Evolutionary conservation across 2,888 invertebrate genomes (phyloP).

Genomic region (Sepioteuthis lessoniana): DNA sequence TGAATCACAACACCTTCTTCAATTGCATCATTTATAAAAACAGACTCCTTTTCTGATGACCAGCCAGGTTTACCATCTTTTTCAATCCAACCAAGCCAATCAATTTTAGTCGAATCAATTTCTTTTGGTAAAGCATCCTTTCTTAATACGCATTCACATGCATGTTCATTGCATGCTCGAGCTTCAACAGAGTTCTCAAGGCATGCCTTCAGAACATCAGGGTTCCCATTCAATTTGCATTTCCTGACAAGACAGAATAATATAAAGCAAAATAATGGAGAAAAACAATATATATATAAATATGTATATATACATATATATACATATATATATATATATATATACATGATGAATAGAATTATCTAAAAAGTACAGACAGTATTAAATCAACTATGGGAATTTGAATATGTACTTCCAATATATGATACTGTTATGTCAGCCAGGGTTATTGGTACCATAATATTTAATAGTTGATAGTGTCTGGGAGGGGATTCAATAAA

Average conservation of each 20-base stretch:
- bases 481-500: no score
- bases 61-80: conserved; percentile 52
- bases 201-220: not conserved
- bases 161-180: not conserved
- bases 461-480: no score
- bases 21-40: conserved; percentile 51
- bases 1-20: conserved; percentile 51
- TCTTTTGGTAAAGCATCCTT: not conserved
- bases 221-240: not conserved
- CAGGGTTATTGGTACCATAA: no score
- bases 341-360: no score
- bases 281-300: not conserved
- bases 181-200: not conserved
- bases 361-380: no score
- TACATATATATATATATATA: no score
- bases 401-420: not conserved
- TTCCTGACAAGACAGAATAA: not conserved
- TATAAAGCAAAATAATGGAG: not conserved
- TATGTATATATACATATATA: not conserved
- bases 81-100: conserved; percentile 52
- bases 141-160: not conserved
- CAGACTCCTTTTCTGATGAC: conserved; percentile 51
- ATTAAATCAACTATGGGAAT: not conserved
- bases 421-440: not conserved
- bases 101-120: not conserved